Evolutionary conservation across 2,113 vertebrate genomes (phyloP).

Genomic region (Gracilinanus agilis): DNA sequence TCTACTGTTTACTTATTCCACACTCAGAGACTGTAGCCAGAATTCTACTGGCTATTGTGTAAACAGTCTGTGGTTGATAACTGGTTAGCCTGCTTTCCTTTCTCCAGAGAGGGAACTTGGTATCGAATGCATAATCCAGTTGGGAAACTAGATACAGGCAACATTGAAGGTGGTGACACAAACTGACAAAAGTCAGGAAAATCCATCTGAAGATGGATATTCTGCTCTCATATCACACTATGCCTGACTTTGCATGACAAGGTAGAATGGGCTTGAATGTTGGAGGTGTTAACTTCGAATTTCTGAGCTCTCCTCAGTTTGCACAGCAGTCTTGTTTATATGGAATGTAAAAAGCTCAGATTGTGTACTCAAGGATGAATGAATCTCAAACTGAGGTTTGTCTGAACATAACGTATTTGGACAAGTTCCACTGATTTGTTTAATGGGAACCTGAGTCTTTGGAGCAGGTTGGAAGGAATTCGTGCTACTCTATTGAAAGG

Average conservation of each 20-base stretch:
- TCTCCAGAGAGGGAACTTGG: background rate
- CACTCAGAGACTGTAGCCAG: background rate
- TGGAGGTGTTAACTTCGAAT: constrained; percentile 36
- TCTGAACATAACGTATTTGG: constrained; percentile 12
- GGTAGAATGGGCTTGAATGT: constrained; percentile 8
- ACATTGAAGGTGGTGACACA: constrained; percentile 17
- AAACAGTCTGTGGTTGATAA: constrained; percentile 54
- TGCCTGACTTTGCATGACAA: background rate
- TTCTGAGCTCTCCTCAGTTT: background rate
- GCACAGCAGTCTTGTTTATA: constrained; percentile 36
- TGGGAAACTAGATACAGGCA: constrained; percentile 26
- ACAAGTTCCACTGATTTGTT: constrained; percentile 9
- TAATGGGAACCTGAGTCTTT: constrained; percentile 5
- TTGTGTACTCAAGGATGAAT: constrained; percentile 30
- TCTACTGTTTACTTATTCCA: constrained; percentile 28
- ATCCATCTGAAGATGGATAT: background rate
- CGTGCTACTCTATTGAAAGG: constrained; percentile 10
- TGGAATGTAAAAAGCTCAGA: constrained; percentile 14
- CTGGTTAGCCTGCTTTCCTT: constrained; percentile 3
- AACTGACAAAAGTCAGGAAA: constrained; percentile 34
- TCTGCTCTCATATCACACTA: background rate
- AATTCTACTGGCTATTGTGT: constrained; percentile 10
- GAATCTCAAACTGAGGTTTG: constrained; percentile 42
- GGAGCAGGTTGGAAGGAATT: background rate
- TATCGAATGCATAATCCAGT: background rate